Percentiles rank a stretch among this genome's conserved stretches.
These are phyloP conservation scores for Xiphias gladius DNA, from an alignment of 2,113 vertebrate genomes.

Conservation along the genomic window DNA sequence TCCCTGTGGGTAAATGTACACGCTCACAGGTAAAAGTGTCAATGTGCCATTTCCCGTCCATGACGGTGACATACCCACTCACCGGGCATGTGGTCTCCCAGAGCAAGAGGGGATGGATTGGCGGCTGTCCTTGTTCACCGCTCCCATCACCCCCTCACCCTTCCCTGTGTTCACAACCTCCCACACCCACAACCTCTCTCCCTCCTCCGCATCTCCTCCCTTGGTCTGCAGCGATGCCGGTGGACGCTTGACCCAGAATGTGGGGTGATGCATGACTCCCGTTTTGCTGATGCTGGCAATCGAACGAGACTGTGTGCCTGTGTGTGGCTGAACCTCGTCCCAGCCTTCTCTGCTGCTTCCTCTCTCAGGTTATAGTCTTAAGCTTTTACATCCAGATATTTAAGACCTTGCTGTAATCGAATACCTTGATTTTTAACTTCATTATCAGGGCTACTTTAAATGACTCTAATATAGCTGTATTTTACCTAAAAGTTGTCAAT, in stretches of 20 bases:
- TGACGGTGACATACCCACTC: conserved; percentile 25
- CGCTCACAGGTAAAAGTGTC: conserved; percentile 9
- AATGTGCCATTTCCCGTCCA: conserved; percentile 17
- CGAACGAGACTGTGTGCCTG: conserved; percentile 12
- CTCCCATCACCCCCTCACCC: conserved; percentile 11
- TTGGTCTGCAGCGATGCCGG: conserved; percentile 69
- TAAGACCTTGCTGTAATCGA: background rate
- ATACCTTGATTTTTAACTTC: background rate
- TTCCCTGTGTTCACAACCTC: conserved; percentile 16
- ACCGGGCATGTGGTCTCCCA: background rate
- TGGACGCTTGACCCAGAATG: conserved; percentile 81
- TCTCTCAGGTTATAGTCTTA: background rate
- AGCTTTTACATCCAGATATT: background rate
- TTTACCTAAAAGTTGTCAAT: background rate
- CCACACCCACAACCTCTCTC: conserved; percentile 28
- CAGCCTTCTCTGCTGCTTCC: conserved; percentile 15
- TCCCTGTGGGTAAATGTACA: background rate
- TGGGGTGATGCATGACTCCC: conserved; percentile 80
- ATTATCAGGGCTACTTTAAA: background rate
- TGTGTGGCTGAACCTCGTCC: conserved; percentile 18
- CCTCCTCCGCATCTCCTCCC: conserved; percentile 21
- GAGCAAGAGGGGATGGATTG: conserved; percentile 38
- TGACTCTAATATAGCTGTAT: background rate
- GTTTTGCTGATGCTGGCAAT: conserved; percentile 68
- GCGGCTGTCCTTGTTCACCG: conserved; percentile 50